Evolutionary conservation across 35 echinoderm and acorn worm species (phyloP).

Genomic region (Ptychodera flava): DNA sequence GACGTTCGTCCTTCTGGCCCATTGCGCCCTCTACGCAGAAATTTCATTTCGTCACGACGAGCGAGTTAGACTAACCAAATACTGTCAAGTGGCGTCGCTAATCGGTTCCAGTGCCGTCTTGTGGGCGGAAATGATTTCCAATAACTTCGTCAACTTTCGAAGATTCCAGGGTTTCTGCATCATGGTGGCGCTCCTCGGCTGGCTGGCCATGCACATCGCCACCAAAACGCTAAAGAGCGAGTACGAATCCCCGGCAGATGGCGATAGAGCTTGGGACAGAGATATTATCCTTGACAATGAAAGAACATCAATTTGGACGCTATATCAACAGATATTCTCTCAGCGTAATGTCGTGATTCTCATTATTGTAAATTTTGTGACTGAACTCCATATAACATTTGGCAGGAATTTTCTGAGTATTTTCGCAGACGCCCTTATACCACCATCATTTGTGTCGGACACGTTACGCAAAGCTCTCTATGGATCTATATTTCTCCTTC

Average conservation of each 20-base stretch:
- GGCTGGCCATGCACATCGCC: not conserved
- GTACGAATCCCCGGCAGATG: not conserved
- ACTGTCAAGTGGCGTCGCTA: not conserved
- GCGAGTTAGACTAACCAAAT: not conserved
- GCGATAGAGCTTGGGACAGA: not conserved
- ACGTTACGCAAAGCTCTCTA: not conserved
- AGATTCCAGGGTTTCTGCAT: not conserved
- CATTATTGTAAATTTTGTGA: not conserved
- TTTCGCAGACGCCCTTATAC: not conserved
- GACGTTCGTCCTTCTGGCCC: not conserved
- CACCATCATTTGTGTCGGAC: not conserved
- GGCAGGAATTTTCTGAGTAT: not conserved
- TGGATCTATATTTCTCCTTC: not conserved
- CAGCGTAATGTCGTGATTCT: not conserved
- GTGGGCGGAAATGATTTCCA: not conserved
- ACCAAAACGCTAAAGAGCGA: not conserved
- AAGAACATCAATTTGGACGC: not conserved
- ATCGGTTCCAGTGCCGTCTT: not conserved
- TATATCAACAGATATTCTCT: not conserved
- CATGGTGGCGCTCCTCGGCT: not conserved
- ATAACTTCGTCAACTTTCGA: not conserved
- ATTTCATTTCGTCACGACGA: not conserved
- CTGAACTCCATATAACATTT: not conserved
- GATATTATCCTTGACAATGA: not conserved
- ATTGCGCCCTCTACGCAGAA: not conserved